Conservation (phyloP, 2,888 invertebrate genomes). For the Drosophila limbata region DNA sequence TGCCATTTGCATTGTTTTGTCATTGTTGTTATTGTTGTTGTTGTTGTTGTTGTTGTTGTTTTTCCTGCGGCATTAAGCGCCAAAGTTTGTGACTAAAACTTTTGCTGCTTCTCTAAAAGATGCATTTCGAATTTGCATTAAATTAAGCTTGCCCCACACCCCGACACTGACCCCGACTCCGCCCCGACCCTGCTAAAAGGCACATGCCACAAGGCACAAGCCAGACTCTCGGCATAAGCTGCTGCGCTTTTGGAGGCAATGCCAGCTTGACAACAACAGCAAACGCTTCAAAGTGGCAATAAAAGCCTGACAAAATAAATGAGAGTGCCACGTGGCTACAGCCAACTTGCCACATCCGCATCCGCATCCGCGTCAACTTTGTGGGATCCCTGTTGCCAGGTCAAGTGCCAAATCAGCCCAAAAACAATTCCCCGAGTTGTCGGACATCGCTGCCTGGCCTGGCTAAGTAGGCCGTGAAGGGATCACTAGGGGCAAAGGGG, state of each 20-base stretch:
- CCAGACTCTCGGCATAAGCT: not conserved
- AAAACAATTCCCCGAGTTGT: slow-evolving; percentile 19
- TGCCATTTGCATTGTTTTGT: slow-evolving; percentile 55
- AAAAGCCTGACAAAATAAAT: slow-evolving; percentile 41
- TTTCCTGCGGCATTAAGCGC: slow-evolving; percentile 42
- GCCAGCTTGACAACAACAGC: not conserved
- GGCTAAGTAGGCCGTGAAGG: slow-evolving; percentile 9
- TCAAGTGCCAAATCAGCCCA: slow-evolving; percentile 53
- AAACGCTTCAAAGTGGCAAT: slow-evolving; percentile 39
- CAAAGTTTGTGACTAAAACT: slow-evolving; percentile 46
- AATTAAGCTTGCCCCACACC: slow-evolving; percentile 29
- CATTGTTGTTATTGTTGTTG: slow-evolving; percentile 9
- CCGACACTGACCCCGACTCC: no score
- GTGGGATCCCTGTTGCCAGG: slow-evolving; percentile 15
- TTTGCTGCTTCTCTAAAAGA: slow-evolving; percentile 37
- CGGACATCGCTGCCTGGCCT: slow-evolving; percentile 2
- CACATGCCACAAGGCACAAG: no score
- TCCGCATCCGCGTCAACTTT: slow-evolving; percentile 3
- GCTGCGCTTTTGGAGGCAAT: slow-evolving; percentile 22
- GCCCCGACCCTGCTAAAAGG: not conserved
- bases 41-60: slow-evolving; percentile 9
- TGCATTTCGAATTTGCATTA: slow-evolving; percentile 60
- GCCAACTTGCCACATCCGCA: slow-evolving; percentile 20
- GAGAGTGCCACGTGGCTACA: slow-evolving; percentile 31
- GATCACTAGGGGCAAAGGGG: not conserved